phyloP scores from a whole-genome alignment of 2,113 vertebrate species.

The Oenanthe melanoleuca region DNA sequence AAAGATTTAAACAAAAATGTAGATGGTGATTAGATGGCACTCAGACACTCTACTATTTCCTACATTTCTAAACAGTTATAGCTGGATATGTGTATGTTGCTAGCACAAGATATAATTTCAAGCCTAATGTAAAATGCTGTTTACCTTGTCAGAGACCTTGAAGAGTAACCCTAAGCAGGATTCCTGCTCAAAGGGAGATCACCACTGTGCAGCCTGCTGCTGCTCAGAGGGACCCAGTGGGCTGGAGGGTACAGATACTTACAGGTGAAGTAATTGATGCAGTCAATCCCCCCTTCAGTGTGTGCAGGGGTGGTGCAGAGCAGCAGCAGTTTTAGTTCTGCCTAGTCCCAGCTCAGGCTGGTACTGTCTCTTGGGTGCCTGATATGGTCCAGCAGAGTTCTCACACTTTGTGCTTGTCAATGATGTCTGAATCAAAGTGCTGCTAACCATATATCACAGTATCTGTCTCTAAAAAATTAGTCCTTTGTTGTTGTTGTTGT shows the following conservation, averaged over 20 bases:
- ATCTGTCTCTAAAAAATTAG: neutral
- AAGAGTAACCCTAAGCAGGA: neutral
- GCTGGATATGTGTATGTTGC: neutral
- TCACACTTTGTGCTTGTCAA: neutral
- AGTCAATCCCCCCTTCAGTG: accelerated
- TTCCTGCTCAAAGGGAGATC: neutral
- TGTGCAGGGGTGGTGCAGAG: neutral
- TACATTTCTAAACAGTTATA: neutral
- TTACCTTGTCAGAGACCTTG: neutral
- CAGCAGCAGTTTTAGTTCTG: neutral
- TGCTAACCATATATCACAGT: accelerated
- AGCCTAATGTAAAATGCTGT: neutral
- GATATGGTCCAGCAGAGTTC: neutral
- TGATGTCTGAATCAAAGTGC: neutral
- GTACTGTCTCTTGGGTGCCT: neutral
- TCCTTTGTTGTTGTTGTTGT: too few species aligned
- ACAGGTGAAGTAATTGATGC: neutral
- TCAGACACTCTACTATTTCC: neutral
- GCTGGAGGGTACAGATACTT: neutral
- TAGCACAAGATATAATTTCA: neutral
- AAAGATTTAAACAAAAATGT: neutral
- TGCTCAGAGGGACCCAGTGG: neutral
- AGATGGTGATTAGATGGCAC: neutral
- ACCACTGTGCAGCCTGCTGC: neutral
- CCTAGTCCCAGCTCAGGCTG: neutral